Base-by-base conservation (phyloP, 2,113 vertebrate genomes). In the Cyprinus carpio region DNA sequence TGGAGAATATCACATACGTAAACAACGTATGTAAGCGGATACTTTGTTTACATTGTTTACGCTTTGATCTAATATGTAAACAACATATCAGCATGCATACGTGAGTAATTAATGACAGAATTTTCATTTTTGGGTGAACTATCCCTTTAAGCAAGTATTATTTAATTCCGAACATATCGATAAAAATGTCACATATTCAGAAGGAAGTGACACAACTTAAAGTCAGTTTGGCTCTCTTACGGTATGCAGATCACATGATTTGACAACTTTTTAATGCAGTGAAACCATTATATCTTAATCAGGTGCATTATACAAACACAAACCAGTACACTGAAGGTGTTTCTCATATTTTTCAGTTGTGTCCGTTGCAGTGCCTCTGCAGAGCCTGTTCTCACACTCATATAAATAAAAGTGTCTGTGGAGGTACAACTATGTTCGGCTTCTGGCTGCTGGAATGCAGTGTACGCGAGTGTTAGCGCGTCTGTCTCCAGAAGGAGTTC, bases 401-500 rank as follows among this genome's bases (percentile, higher is more conserved):
- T 81, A 37, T 81, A 81, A 81, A 81, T 46, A 64, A 87, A 56
- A 85, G 86, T 43, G 58, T 74, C 54, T 46, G 64, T 23, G 65
- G 65, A 65, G 74, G 85, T 84, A 87, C 65, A 83, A 87, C 82
- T 86, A 83, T 75, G 86, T 20, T 74, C 84, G 84, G 85, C 89
- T 90, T 88, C 87, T 89, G 89, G 89, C 83, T 87, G 69, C 72
- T 91, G 91, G 92, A 94, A 94, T 93, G 93, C 86, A 81, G 86
- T 78, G 87, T 88, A 82, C 49, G 81, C 83, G 85, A 87, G 72
- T 77, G 10, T 83, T 74, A 58, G 87, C 88, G 91, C 9, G 88
- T 78, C 84, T 89, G 89, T 91, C 82, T 89, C 67, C 88, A 60
- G 77, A 81, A 85, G 89, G 88, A 88, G 76, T 82, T 85, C 74